Conservation (phyloP, 1,140 invertebrate species). For the Paraescarpia echinospica region DNA sequence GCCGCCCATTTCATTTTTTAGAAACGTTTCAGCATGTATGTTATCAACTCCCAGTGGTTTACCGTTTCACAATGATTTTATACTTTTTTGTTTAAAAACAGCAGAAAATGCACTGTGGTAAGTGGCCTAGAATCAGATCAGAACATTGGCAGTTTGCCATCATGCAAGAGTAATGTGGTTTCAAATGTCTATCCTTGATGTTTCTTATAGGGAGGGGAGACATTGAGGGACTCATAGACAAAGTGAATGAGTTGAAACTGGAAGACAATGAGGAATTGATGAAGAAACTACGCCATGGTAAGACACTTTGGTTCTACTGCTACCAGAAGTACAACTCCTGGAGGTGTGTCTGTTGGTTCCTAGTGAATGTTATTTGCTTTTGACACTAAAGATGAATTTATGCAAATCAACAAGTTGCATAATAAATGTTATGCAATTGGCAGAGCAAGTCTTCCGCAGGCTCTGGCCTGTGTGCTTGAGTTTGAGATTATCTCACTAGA, state of each 20-base stretch:
- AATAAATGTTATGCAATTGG: too few species aligned
- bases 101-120: neutral
- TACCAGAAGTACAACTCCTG: neutral
- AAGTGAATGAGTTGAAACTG: slow-evolving; percentile 97
- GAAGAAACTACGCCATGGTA: slow-evolving; percentile 96
- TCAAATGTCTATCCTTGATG: neutral
- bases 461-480: too few species aligned
- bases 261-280: slow-evolving; percentile 99
- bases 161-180: neutral
- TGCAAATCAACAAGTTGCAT: too few species aligned
- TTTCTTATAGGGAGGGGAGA: slow-evolving; percentile 97
- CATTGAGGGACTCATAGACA: slow-evolving; percentile 99
- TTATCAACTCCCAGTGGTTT: too few species aligned
- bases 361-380: neutral
- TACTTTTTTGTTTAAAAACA: too few species aligned
- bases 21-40: too few species aligned
- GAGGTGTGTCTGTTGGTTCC: too few species aligned
- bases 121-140: neutral
- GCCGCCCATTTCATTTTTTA: too few species aligned
- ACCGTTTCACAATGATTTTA: too few species aligned
- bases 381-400: too few species aligned
- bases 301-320: neutral
- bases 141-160: neutral
- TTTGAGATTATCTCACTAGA: too few species aligned
- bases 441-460: too few species aligned